Base-by-base conservation (phyloP, 2,888 invertebrate species). In the Agonopterix subpropinquella region DNA sequence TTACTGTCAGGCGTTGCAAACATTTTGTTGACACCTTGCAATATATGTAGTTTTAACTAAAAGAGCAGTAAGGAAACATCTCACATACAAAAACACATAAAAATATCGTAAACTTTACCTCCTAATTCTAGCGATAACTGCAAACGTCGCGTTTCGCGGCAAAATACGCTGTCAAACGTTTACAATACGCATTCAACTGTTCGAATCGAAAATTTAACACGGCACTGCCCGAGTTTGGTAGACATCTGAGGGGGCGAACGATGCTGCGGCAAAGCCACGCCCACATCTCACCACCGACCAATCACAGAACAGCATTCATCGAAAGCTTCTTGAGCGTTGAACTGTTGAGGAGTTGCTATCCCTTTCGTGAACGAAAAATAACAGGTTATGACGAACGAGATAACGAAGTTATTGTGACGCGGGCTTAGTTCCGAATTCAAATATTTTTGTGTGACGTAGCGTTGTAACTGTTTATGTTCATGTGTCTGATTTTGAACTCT, bases 171-270 rank as follows among this genome's bases (percentile, higher is more conserved):
- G 80, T 73, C 76, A 77, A 73, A 75, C 78, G 68, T 78, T 77
- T 73, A 77, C 77, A 80, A 80, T 73, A 76, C 80, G 82, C 79
- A 83, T 85, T 82, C 82, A 84, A 83, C 87, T 86, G 86, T 83
- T 84, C 71, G 77, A 70, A 75, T 84, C 71, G 77, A 70, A 39
- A 71, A 71, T 74, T 68, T 67, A 71, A 71, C 81, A 70, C 81
- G 78, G 76, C 65, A 83, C 86, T 85, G 84, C 69, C 71, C 65
- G 62, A 67, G 64, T 56, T 64, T 69, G 70, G 72, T 71, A 55
- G 78, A 77, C 77, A 73, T 78, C 79, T 77, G 77, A 77, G 73
- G 73, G 78, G 74, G 71, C 75, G 70, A 69, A 64, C 63, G 69
- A 63, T 51, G 65, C 67, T 67, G 78, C 71, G 69, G 58, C 64